Evolutionary conservation across 2,888 invertebrate genomes (phyloP), one percentile per base, ranked within the genome.

Genomic region (Drosophila greeni): DNA sequence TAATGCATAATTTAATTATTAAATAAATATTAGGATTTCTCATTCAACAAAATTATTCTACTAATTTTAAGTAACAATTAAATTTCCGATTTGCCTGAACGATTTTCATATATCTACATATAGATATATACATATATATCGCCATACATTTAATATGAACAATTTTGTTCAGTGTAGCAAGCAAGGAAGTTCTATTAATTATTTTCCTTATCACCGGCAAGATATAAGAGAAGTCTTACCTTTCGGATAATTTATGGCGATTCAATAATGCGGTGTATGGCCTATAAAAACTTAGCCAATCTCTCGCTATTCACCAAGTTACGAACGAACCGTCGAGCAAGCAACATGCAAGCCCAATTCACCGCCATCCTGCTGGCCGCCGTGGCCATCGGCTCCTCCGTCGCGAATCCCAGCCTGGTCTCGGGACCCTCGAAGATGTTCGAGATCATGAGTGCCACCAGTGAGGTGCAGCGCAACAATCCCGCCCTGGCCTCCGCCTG

Each of bases 391-490:
- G 31, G 53, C 18, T 45, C 16, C 26, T 8, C 29, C 16, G 9
- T 43, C 33, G 67, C 75, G 1, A 60, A 14, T 48, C 71, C 74
- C 4, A 34, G 31, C 24, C 37, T 59, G 1, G 3, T 60, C 0
- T 18, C 58, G 9, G 81, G 74, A 1, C 76, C 72, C 42, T 61
- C 79, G 11, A 76, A 61, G 43, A 68, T 82, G 18, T 6, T 78
- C 33, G 43, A 76, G 39, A 62, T 74, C 2, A 78, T 80, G 76
- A 76, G 69, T 18, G 66, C 65, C 52, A 78, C 72, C 42, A 67
- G 42, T 14, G 68, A 66, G 0, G 8, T 62, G 7, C 73, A 78
- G 26, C 56, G 67, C 29, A 52, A 3, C 5, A 57, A 80, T 54
- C 82, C 80, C 1, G 11, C 53, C 1, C 64, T 39, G 6, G 48